phyloP scores from a whole-genome alignment of 1,140 invertebrate species.

The Diplogasteroides magnus region DNA sequence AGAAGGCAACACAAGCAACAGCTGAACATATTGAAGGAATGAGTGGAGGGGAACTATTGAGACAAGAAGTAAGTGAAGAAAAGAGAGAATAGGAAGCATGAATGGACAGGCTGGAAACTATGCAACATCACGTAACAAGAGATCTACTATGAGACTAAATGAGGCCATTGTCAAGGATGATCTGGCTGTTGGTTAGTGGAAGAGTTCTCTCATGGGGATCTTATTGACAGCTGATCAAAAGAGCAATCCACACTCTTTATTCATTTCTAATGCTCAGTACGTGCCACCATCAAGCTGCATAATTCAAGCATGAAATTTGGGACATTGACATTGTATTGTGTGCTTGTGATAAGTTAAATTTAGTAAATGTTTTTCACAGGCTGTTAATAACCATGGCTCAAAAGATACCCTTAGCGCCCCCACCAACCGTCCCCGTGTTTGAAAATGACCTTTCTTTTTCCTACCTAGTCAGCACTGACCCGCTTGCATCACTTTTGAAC shows the following conservation, averaged over 20 bases:
- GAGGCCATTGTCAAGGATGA: constrained; percentile 84
- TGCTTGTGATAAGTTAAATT: not conserved
- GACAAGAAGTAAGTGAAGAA: constrained; percentile 69
- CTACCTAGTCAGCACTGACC: no score
- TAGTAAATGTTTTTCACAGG: not conserved
- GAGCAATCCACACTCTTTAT: no score
- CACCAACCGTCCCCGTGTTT: no score
- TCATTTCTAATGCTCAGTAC: no score
- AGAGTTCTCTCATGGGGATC: no score
- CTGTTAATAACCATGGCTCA: not conserved
- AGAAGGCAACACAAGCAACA: constrained; percentile 90
- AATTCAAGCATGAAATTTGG: not conserved
- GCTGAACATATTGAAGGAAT: constrained; percentile 86
- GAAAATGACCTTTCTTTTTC: no score
- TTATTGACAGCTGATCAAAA: no score
- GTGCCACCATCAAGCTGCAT: no score
- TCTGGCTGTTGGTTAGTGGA: constrained; percentile 72
- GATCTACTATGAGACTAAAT: constrained; percentile 84
- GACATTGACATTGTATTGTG: not conserved
- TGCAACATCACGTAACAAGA: constrained; percentile 69
- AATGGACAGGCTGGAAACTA: not conserved
- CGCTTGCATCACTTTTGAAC: not conserved
- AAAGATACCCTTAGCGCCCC: not conserved
- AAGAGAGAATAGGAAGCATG: not conserved
- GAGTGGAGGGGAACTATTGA: constrained; percentile 85